phyloP scores from a whole-genome alignment of 2,113 vertebrate genomes.

The Pelmatolapia mariae region DNA sequence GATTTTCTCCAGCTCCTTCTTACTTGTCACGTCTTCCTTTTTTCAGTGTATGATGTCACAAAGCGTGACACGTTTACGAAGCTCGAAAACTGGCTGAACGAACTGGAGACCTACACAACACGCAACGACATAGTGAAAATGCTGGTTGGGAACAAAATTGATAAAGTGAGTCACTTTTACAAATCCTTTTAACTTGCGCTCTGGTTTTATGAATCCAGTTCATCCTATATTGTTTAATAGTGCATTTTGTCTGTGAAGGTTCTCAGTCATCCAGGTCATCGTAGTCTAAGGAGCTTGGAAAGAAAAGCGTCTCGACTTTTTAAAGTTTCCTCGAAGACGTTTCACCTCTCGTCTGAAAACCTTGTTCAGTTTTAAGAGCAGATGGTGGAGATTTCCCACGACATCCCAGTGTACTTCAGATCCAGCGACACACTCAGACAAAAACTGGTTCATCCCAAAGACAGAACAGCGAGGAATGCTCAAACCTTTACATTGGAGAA shows the following conservation, averaged over 20 bases:
- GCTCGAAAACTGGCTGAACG: slow-evolving; percentile 95
- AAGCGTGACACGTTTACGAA: slow-evolving; percentile 91
- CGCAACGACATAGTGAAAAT: slow-evolving; percentile 96
- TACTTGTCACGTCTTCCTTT: not conserved
- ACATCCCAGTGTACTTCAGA: not conserved
- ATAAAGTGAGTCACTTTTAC: slow-evolving; percentile 78
- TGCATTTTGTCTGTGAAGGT: not conserved
- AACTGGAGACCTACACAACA: slow-evolving; percentile 95
- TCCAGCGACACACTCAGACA: not conserved
- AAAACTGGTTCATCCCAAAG: not conserved
- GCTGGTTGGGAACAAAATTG: slow-evolving; percentile 98
- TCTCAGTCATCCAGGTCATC: not conserved
- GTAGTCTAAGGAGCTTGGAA: not conserved
- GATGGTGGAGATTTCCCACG: not conserved
- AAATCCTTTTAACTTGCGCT: not conserved
- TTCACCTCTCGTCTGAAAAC: not conserved
- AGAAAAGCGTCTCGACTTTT: not conserved
- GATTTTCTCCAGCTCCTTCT: not conserved
- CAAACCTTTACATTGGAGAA: not conserved
- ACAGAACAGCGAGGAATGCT: not conserved
- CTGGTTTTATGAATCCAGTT: not conserved
- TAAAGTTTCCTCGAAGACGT: not conserved
- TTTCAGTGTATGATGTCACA: slow-evolving; percentile 93
- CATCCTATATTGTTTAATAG: not conserved
- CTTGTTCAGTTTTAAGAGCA: not conserved